phyloP scores from a whole-genome alignment of 2,797 vertebrate genomes.

The Todus mexicanus region DNA sequence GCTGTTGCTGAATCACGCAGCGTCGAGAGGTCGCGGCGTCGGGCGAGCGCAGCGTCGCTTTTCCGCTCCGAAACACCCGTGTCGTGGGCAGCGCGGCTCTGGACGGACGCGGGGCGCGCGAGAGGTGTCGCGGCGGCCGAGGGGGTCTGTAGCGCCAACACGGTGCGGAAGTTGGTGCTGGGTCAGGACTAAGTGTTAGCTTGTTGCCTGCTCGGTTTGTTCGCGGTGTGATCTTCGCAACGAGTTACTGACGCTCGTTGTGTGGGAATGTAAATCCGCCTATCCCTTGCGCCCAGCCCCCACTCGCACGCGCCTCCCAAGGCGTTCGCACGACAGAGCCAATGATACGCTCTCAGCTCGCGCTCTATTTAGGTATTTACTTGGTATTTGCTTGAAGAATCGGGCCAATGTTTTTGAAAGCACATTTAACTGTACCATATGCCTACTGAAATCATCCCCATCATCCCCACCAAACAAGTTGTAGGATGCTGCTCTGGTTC shows the following conservation, averaged over 20 bases:
- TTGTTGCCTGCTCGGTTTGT: not conserved
- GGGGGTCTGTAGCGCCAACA: not conserved
- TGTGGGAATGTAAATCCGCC: not conserved
- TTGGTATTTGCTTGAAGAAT: conserved; percentile 70
- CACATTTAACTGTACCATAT: conserved; percentile 79
- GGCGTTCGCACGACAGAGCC: conserved; percentile 28
- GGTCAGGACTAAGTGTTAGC: not conserved
- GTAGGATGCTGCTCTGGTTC: conserved; percentile 72
- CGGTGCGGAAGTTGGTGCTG: not conserved
- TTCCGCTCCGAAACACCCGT: too few relatives aligned
- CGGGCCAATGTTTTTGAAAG: conserved; percentile 78
- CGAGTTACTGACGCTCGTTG: not conserved
- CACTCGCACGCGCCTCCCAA: not conserved
- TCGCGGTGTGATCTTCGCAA: not conserved
- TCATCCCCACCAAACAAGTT: conserved; percentile 75
- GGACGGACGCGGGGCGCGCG: too few relatives aligned
- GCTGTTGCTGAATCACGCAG: not conserved
- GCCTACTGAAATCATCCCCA: conserved; percentile 75
- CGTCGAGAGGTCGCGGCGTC: fast-evolving
- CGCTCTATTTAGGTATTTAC: conserved; percentile 64
- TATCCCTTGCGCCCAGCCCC: not conserved
- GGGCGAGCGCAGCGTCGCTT: not conserved
- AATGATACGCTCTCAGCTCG: conserved; percentile 12
- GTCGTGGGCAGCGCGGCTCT: not conserved
- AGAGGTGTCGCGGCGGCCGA: too few relatives aligned